Evolutionary conservation across 2,888 invertebrate species (phyloP), one percentile per base, ranked within the genome.

Genomic region (Ichneumoninae sp.): DNA sequence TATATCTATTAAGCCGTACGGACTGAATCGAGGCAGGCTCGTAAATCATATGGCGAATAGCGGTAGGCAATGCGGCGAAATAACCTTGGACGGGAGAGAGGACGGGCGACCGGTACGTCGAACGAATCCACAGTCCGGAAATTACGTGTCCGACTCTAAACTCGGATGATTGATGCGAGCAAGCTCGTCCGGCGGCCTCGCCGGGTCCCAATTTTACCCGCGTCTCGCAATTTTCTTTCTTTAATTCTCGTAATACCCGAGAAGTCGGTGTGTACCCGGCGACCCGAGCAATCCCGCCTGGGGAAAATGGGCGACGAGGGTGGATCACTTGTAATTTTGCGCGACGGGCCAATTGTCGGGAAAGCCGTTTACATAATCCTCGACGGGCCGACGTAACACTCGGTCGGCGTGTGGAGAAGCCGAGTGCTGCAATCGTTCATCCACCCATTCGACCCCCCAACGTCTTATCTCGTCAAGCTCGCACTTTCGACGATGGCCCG

Each of bases 141-240:
- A 93, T 93, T 93, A 93, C 93, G 90, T 92, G 93, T 93, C 93
- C 91, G 92, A 92, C 90, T 92, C 91, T 92, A 92, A 93, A 92
- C 92, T 92, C 90, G 85, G 91, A 93, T 93, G 93, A 93, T 93
- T 93, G 93, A 93, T 93, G 93, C 92, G 65, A 75, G 50, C 65
- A 26, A n/a, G 10, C 57, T 26, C 57, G 57, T 57, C 44, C 44
- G 16, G 22, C 57, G 57, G 26, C 22, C 57, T 22, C 57, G 57
- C 13, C 57, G 57, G 2, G 13, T 22, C 22, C 57, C 57, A 30
- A 40, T 74, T 74, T 74, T 16, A n/a, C 50, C 33, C 30, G 70
- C 13, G 70, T 52, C 52, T 70, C 50, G 22, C 26, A 70, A 70
- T 52, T 70, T 52, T 70, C 44, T 52, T 68, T 52, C 47, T 16